Percentiles rank a stretch among this genome's conserved stretches.
These are phyloP conservation scores for Ommatoiulus sabulosus DNA, from an alignment of 2,888 invertebrate species.

Conservation along the genomic window DNA sequence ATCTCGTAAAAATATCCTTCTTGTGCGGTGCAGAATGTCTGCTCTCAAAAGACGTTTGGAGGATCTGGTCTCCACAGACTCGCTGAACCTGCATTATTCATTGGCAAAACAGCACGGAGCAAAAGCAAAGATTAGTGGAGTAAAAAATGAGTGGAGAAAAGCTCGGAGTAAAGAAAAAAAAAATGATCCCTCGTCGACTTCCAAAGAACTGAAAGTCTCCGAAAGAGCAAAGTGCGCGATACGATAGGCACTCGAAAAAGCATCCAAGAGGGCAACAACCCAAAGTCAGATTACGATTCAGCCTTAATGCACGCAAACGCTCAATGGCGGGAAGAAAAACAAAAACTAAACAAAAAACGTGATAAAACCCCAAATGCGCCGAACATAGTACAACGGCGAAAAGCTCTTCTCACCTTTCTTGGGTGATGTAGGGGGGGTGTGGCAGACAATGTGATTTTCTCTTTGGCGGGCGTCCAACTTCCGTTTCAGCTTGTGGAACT, in stretches of 20 bases:
- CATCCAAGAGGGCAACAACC: background rate
- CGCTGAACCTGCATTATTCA: background rate
- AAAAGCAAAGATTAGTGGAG: background rate
- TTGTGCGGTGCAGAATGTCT: too few relatives aligned
- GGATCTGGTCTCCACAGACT: too few relatives aligned
- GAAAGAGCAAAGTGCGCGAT: too few relatives aligned
- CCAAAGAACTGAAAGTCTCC: background rate
- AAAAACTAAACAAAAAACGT: background rate
- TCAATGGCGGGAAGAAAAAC: too few relatives aligned
- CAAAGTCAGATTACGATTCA: background rate
- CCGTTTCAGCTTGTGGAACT: constrained; percentile 78
- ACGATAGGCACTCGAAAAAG: too few relatives aligned
- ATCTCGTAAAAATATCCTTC: too few relatives aligned
- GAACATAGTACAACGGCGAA: too few relatives aligned
- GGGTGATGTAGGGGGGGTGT: constrained; percentile 75
- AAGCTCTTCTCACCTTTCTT: constrained; percentile 71
- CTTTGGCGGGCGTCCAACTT: constrained; percentile 76
- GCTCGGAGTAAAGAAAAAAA: too few relatives aligned
- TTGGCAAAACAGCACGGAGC: background rate
- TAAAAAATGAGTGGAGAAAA: background rate
- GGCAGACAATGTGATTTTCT: constrained; percentile 61
- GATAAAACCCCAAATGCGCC: too few relatives aligned
- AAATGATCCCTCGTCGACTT: background rate
- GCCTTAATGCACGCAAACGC: too few relatives aligned
- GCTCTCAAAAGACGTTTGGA: too few relatives aligned